phyloP scores from a whole-genome alignment of 2,113 vertebrate species.

The Cyphomyrus discorhynchus region DNA sequence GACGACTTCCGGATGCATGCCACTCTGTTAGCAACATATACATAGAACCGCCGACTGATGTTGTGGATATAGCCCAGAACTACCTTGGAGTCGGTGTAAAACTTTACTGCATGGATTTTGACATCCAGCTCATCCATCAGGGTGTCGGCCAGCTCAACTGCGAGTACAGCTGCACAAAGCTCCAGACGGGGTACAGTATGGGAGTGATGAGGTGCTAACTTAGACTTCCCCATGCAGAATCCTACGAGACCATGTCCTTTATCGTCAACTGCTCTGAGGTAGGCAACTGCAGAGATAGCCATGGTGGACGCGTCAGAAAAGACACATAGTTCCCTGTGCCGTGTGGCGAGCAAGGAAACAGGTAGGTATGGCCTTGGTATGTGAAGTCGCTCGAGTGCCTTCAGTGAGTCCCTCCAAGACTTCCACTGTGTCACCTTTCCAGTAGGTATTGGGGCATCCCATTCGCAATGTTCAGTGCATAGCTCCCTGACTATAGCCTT shows the following conservation, averaged over 20 bases:
- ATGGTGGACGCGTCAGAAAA: slow-evolving; percentile 27
- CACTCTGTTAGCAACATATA: not conserved
- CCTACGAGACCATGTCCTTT: slow-evolving; percentile 19
- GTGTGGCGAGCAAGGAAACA: not conserved
- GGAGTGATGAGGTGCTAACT: not conserved
- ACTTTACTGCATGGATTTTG: not conserved
- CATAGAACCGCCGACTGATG: not conserved
- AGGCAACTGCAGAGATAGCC: slow-evolving; percentile 21
- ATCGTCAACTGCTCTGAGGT: slow-evolving; percentile 23
- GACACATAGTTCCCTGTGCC: not conserved
- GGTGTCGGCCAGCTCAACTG: not conserved
- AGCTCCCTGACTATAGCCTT: too few species aligned
- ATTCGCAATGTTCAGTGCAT: too few species aligned
- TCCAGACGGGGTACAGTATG: not conserved
- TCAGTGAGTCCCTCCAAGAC: too few species aligned
- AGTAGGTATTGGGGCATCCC: too few species aligned
- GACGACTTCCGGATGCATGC: not conserved
- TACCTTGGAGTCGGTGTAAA: not conserved
- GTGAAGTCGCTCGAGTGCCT: too few species aligned
- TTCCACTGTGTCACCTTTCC: too few species aligned
- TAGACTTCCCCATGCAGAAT: slow-evolving; percentile 21
- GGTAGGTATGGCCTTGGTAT: too few species aligned
- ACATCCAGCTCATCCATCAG: not conserved
- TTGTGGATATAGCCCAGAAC: not conserved
- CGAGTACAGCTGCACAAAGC: not conserved